Evolutionary conservation across 2,888 invertebrate genomes (phyloP).

Genomic region (Camptogramma bilineatum): DNA sequence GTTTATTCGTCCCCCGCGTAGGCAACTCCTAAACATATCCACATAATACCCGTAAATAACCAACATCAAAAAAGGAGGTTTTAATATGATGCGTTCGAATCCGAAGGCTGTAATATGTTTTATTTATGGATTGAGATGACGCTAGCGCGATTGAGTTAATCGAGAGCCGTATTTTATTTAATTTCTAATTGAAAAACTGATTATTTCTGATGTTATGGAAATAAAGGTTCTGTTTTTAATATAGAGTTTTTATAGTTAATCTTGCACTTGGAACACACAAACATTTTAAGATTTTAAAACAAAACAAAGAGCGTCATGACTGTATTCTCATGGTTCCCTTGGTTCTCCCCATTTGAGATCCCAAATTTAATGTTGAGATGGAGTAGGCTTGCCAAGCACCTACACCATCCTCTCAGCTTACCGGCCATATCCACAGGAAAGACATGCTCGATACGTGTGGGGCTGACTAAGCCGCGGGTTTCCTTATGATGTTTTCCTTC

Average conservation of each 20-base stretch:
- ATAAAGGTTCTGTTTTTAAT: background rate
- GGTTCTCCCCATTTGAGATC: no score
- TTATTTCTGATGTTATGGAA: slow-evolving; percentile 21
- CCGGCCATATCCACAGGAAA: no score
- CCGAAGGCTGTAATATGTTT: slow-evolving; percentile 36
- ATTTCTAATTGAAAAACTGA: slow-evolving; percentile 30
- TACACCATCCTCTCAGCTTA: no score
- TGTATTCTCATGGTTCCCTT: no score
- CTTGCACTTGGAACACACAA: background rate
- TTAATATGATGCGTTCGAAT: slow-evolving; percentile 38
- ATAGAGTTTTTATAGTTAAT: background rate
- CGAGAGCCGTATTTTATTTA: slow-evolving; percentile 17
- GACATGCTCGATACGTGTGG: no score
- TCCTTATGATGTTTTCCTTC: no score
- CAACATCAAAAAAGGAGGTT: slow-evolving; percentile 12
- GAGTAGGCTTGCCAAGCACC: no score
- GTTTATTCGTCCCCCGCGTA: slow-evolving; percentile 29
- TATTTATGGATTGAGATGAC: slow-evolving; percentile 34
- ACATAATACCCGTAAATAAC: slow-evolving; percentile 29
- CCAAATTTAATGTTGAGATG: no score
- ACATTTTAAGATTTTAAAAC: no score
- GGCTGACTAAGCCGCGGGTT: no score
- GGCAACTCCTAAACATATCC: slow-evolving; percentile 31
- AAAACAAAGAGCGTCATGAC: no score
- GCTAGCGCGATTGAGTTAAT: slow-evolving; percentile 26